These are phyloP conservation scores for Empidonax traillii DNA, from an alignment of 2,113 vertebrate species.

Conservation along the genomic window DNA sequence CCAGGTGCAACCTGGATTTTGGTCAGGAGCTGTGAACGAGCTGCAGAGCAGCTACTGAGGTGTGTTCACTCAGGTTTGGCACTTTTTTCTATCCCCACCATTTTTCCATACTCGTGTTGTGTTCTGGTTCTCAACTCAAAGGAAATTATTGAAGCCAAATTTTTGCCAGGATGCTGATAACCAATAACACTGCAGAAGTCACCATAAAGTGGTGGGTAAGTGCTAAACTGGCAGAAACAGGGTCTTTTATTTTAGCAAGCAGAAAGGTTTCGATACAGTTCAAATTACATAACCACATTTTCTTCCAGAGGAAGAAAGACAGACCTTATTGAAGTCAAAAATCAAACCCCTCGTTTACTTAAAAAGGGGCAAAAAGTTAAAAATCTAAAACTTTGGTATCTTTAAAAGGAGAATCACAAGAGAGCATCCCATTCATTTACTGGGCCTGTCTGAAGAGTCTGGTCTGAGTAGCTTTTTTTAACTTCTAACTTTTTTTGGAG, in stretches of 20 bases:
- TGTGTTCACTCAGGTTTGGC: neutral
- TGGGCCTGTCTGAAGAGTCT: neutral
- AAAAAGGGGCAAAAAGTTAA: conserved; percentile 1
- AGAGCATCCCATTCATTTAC: neutral
- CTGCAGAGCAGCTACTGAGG: neutral
- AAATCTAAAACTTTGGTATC: neutral
- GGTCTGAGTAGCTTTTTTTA: neutral
- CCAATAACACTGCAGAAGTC: neutral
- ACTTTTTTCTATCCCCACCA: neutral
- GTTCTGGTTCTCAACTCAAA: neutral
- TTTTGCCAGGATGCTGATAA: neutral
- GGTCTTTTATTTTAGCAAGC: conserved; percentile 8
- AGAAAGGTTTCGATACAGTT: neutral
- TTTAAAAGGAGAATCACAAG: neutral
- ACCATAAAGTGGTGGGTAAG: neutral
- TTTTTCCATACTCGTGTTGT: neutral
- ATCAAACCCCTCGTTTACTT: conserved; percentile 35
- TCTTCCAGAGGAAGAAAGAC: neutral
- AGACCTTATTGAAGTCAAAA: conserved; percentile 10
- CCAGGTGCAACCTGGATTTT: neutral
- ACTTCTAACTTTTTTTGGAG: neutral
- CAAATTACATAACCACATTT: neutral
- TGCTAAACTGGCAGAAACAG: neutral
- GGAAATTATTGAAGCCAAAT: neutral
- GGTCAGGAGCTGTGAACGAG: neutral